These are phyloP conservation scores for Todiramphus chloris DNA, from an alignment of 2,113 vertebrate species.

Conservation along the genomic window DNA sequence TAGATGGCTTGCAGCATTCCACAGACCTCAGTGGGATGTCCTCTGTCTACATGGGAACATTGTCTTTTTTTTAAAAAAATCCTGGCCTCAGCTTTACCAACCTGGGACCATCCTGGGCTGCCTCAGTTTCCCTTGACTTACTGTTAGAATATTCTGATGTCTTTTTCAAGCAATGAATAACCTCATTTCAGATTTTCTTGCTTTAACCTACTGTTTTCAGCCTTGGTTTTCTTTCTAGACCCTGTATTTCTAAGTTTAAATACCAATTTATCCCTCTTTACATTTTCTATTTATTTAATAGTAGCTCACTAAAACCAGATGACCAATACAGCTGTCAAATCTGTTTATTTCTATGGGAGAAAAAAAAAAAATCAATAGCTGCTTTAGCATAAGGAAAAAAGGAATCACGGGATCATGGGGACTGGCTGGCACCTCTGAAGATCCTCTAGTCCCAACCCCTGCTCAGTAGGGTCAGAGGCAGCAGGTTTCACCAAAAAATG, in stretches of 20 bases:
- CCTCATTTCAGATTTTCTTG: not conserved
- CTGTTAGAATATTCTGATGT: not conserved
- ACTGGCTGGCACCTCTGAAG: not conserved
- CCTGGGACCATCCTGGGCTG: accelerated
- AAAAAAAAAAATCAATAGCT: not conserved
- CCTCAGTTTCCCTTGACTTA: not conserved
- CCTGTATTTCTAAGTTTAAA: not conserved
- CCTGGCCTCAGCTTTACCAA: not conserved
- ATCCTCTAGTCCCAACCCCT: not conserved
- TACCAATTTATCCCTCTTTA: not conserved
- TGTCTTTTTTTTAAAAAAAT: not conserved
- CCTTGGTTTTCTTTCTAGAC: not conserved
- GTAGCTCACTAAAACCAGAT: not conserved
- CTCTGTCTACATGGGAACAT: not conserved
- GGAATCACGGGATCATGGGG: not conserved
- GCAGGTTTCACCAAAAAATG: not conserved
- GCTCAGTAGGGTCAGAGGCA: not conserved
- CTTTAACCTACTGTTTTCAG: not conserved
- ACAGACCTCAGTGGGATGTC: not conserved
- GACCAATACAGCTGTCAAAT: not conserved
- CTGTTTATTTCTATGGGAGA: not conserved
- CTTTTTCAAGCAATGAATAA: not conserved
- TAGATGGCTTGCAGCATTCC: not conserved
- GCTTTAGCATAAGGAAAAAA: not conserved
- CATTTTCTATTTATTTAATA: not conserved